Percentiles rank a stretch among this genome's conserved stretches.
Evolutionary conservation across 2,797 vertebrate genomes (phyloP).

Genomic region (Sebastes elongatus): DNA sequence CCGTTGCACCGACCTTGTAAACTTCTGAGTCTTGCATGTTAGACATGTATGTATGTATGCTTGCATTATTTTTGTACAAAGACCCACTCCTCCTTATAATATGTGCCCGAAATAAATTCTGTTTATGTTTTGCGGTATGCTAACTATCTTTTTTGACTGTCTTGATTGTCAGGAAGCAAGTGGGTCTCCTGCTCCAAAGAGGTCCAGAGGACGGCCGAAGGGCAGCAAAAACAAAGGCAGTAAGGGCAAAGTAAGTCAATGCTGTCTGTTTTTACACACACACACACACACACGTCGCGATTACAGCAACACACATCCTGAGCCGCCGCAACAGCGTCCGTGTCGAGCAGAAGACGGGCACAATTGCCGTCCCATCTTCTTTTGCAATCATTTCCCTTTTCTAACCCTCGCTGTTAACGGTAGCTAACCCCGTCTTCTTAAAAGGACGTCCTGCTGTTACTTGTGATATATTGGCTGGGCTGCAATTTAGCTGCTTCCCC

Average conservation of each 20-base stretch:
- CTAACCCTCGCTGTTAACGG: slow-evolving; percentile 2
- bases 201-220: slow-evolving; percentile 93
- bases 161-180: slow-evolving; percentile 86
- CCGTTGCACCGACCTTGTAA: slow-evolving; percentile 55
- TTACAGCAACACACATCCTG: background rate
- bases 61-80: background rate
- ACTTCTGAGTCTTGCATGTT: slow-evolving; percentile 4
- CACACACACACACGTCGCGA: background rate
- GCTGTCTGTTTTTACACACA: background rate
- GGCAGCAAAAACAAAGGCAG: slow-evolving; percentile 93
- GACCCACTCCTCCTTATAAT: background rate
- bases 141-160: background rate
- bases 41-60: background rate
- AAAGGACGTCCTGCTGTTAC: slow-evolving; percentile 60
- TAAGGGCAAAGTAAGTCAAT: slow-evolving; percentile 88
- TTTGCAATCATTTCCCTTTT: background rate
- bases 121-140: background rate
- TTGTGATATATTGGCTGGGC: slow-evolving; percentile 52
- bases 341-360: background rate
- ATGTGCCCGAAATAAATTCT: background rate
- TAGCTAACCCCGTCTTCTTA: slow-evolving; percentile 55
- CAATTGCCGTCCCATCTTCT: background rate
- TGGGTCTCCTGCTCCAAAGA: slow-evolving; percentile 92
- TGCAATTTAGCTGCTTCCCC: slow-evolving; percentile 18
- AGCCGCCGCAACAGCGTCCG: background rate